Base-by-base conservation (phyloP, 1,140 invertebrate species). In the Pogonus chalceus region DNA sequence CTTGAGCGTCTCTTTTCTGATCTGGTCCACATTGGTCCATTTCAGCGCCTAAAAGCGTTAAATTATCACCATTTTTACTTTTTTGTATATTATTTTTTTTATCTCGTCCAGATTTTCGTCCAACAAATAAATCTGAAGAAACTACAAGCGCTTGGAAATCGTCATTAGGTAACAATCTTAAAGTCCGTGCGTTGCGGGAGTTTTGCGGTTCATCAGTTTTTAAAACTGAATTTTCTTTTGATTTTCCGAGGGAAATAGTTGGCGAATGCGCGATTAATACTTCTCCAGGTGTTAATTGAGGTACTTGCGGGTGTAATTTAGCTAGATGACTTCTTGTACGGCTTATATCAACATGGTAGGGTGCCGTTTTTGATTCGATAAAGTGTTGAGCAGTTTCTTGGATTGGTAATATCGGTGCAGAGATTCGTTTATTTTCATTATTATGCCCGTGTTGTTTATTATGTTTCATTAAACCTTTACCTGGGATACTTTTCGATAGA, bases 1-100 rank as follows among this genome's bases (percentile, higher is more conserved):
- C 76, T 48, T 74, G 74, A 31, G 74, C 71, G 58, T 82, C 79
- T 22, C 80, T 69, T 47, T 69, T 69, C 21, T 74, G 67, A 35
- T 75, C 80, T 0, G 79, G 80, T 12, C 78, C 79, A 62, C 81
- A 83, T 58, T 81, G 77, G 26, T 81, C 79, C 46, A 70, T 66
- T 50, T 59, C 56, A 1, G 78, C 77, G 12, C 79, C 79, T 14
- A 81, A 62, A 1, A 82, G 64, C 51, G 75, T 70, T 39, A 75
- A 63, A 57, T 71, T 66, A 46, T 65, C 61, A 20, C 63, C 60
- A 3, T n/a, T 22, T 14, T 52, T 49, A 23, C 60, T 18, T 62
- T 51, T 23, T 60, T 51, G 18, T 47, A 18, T 4, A 26, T 56
- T 35, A 51, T 59, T 52, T 62, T 60, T 35, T 57, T 54, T 21